These are phyloP conservation scores for Tadarida brasiliensis DNA, from an alignment of 2,797 vertebrate genomes.

Conservation along the genomic window DNA sequence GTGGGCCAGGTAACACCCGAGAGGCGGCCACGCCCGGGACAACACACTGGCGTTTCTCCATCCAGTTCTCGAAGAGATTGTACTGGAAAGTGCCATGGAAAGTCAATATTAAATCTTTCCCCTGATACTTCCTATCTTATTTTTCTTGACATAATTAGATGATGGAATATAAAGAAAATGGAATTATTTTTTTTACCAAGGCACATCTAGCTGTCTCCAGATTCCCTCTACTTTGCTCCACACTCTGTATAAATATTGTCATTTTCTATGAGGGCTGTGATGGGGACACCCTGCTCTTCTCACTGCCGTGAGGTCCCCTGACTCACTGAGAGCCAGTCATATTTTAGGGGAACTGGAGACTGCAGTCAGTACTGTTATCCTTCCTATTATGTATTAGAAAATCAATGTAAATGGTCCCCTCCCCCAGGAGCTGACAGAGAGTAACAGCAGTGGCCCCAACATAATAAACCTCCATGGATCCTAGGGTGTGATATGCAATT, in stretches of 20 bases:
- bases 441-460: background rate
- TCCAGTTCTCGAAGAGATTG: background rate
- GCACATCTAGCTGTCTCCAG: background rate
- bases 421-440: background rate
- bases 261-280: background rate
- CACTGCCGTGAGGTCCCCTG: background rate
- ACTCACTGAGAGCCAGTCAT: background rate
- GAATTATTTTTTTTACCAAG: background rate
- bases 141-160: background rate
- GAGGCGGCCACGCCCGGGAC: accelerated
- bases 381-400: background rate
- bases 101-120: background rate
- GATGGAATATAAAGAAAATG: background rate
- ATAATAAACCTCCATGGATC: background rate
- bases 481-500: background rate
- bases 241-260: too few relatives aligned
- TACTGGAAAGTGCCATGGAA: background rate
- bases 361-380: background rate
- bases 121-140: background rate
- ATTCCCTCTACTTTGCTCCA: background rate
- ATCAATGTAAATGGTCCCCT: background rate
- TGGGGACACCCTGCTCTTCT: background rate
- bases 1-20: background rate
- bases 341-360: background rate
- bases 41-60: background rate